phyloP scores from a whole-genome alignment of 2,797 vertebrate genomes.

The Aselliscus stoliczkanus region DNA sequence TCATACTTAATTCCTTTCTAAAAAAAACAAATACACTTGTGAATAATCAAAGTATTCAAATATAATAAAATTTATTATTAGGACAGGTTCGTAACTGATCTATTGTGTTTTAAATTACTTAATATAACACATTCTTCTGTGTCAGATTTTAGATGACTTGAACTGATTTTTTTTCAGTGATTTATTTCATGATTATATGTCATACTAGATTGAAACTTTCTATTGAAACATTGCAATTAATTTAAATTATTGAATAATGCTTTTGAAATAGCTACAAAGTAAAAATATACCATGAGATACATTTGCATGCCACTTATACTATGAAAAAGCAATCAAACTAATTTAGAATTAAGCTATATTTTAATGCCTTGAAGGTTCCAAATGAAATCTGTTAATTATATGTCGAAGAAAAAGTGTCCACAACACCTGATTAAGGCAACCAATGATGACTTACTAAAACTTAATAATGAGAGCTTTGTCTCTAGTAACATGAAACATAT shows the following conservation, averaged over 20 bases:
- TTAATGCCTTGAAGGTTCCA: constrained; percentile 54
- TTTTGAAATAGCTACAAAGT: neutral
- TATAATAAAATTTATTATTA: constrained; percentile 66
- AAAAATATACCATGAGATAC: constrained; percentile 55
- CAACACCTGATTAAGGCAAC: constrained; percentile 38
- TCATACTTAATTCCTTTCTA: constrained; percentile 66
- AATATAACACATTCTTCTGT: constrained; percentile 64
- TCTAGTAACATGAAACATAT: constrained; percentile 38
- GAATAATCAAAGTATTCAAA: constrained; percentile 61
- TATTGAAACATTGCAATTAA: constrained; percentile 71
- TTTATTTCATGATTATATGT: constrained; percentile 72
- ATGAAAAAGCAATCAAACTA: constrained; percentile 48
- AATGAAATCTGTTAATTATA: constrained; percentile 57
- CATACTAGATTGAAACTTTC: constrained; percentile 61
- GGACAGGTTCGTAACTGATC: constrained; percentile 65
- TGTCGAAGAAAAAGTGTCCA: constrained; percentile 18
- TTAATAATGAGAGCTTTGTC: constrained; percentile 50
- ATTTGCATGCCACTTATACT: neutral
- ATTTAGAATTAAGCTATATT: constrained; percentile 56
- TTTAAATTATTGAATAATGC: constrained; percentile 60
- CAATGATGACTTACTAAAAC: constrained; percentile 22
- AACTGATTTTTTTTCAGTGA: constrained; percentile 67
- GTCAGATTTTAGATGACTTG: constrained; percentile 63
- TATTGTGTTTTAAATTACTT: constrained; percentile 70
- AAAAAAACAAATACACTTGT: constrained; percentile 61